Conservation (phyloP, 1,140 invertebrate species). For the Aradophagus sp. region DNA sequence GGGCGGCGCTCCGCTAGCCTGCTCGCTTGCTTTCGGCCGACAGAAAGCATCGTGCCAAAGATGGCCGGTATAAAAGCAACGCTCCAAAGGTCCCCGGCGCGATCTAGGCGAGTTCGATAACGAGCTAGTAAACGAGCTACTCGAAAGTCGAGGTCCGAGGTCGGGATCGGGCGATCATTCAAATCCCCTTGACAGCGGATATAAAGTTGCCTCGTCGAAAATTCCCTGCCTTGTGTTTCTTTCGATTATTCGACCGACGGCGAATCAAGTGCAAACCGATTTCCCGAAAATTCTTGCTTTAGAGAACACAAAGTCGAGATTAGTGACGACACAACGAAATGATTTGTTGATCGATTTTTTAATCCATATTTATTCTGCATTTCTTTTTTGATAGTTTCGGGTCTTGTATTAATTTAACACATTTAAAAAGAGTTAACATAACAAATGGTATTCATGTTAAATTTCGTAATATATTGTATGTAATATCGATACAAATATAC, state of each 20-base stretch:
- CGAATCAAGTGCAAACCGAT: conserved; percentile 13
- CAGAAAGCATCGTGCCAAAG: background rate
- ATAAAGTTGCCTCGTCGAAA: conserved; percentile 54
- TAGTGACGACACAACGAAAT: too few relatives aligned
- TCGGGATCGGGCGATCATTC: conserved; percentile 60
- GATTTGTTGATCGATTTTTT: too few relatives aligned
- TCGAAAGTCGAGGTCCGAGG: conserved; percentile 57
- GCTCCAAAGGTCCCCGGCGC: conserved; percentile 7
- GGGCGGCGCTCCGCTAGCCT: background rate
- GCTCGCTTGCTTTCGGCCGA: background rate
- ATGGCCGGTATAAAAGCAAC: conserved; percentile 6
- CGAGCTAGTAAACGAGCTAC: conserved; percentile 60
- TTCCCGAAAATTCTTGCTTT: too few relatives aligned
- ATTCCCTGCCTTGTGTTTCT: conserved; percentile 45
- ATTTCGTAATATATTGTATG: too few relatives aligned
- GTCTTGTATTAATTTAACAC: too few relatives aligned
- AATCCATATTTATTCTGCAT: too few relatives aligned
- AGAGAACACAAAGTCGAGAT: too few relatives aligned
- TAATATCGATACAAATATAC: too few relatives aligned
- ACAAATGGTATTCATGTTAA: too few relatives aligned
- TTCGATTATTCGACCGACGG: conserved; percentile 42
- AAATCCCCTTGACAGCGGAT: conserved; percentile 53
- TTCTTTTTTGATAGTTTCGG: too few relatives aligned
- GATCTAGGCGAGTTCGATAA: conserved; percentile 57
- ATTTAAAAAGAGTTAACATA: too few relatives aligned